Percentiles rank a stretch among this genome's conserved stretches.
These are phyloP conservation scores for roundworm (Caenorhabditis elegans) DNA, from an alignment of 1,140 invertebrate genomes.

Conservation along the genomic window DNA sequence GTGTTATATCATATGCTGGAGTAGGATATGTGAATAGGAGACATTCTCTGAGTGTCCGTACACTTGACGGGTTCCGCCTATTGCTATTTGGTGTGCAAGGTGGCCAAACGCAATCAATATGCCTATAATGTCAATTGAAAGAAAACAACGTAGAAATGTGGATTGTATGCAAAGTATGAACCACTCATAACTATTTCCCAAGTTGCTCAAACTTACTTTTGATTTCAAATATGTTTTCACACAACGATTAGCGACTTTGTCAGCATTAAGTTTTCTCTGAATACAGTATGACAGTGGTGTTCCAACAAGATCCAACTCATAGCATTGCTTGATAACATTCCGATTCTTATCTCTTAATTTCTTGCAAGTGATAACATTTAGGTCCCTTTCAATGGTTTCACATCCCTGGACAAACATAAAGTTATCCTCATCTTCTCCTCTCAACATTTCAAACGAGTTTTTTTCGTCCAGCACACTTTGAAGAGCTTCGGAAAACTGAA, in stretches of 20 bases:
- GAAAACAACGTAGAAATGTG: no score
- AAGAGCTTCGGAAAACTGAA: neutral
- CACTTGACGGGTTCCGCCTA: no score
- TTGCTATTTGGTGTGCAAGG: no score
- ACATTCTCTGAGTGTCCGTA: no score
- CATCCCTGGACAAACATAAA: slow-evolving; percentile 6
- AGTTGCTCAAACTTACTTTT: neutral
- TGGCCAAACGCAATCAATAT: no score
- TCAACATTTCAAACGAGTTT: neutral
- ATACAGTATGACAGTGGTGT: neutral
- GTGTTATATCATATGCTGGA: no score
- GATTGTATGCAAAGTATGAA: no score
- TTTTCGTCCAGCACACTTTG: neutral
- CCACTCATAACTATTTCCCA: no score
- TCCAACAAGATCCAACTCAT: neutral
- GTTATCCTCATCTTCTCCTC: neutral
- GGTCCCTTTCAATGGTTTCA: neutral
- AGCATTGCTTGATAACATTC: neutral
- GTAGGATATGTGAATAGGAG: no score
- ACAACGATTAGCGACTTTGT: neutral
- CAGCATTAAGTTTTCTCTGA: neutral
- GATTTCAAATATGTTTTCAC: slow-evolving; percentile 1
- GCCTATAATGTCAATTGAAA: no score
- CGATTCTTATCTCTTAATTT: neutral
- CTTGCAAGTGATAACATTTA: neutral